Conservation (phyloP, 2,888 invertebrate genomes). For the Leptinotarsa juncta region DNA sequence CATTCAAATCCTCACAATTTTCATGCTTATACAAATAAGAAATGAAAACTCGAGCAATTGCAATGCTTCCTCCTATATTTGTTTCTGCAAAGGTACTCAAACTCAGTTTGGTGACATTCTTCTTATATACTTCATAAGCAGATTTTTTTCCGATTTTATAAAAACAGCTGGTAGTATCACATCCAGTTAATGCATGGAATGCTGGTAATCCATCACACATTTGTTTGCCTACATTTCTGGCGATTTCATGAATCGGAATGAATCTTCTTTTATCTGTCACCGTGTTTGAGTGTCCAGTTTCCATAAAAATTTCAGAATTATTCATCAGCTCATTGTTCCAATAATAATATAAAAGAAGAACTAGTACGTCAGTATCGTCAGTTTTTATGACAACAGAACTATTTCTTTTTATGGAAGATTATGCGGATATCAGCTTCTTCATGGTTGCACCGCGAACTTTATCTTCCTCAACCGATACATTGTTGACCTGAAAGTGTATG, state of each 20-base stretch:
- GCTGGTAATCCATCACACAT: conserved; percentile 17
- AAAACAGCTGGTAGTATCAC: conserved; percentile 17
- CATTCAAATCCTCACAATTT: conserved; percentile 18
- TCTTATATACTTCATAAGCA: conserved; percentile 17
- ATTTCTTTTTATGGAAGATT: too few species aligned
- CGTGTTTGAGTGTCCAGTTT: background rate
- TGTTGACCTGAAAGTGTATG: conserved; percentile 1
- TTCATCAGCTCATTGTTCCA: conserved; percentile 1
- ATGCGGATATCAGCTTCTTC: background rate
- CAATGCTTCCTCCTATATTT: background rate
- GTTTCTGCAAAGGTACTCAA: conserved; percentile 15
- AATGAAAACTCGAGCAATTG: conserved; percentile 11
- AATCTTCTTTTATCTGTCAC: conserved; percentile 14
- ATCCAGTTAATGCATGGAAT: conserved; percentile 19
- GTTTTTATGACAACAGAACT: conserved; percentile 7
- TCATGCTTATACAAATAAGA: conserved; percentile 17
- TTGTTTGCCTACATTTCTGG: conserved; percentile 7
- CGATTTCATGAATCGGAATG: conserved; percentile 15
- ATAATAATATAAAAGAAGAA: conserved; percentile 6
- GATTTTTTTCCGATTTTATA: conserved; percentile 15
- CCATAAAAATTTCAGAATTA: background rate
- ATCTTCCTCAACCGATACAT: background rate
- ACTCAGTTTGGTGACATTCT: conserved; percentile 15
- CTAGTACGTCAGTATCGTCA: conserved; percentile 2
- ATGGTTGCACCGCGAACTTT: background rate